Evolutionary conservation across 2,888 invertebrate genomes (phyloP).

Genomic region (Selenia dentaria): DNA sequence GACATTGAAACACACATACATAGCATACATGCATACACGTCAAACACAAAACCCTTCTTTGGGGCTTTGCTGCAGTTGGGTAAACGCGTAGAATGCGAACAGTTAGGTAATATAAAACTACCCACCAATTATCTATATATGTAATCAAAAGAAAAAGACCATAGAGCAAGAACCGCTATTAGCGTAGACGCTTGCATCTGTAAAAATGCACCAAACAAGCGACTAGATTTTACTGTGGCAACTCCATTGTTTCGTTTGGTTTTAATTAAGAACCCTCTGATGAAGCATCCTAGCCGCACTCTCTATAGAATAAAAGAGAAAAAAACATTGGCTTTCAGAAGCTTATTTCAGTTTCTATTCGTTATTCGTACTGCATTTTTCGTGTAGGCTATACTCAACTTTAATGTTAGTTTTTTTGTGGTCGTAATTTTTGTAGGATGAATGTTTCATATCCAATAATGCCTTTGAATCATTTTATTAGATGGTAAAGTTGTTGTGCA

Average conservation of each 20-base stretch:
- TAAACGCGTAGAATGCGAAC: too few species aligned
- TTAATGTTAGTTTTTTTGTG: too few species aligned
- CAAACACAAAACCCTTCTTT: too few species aligned
- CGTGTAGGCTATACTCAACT: too few species aligned
- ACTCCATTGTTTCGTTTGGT: conserved; percentile 51
- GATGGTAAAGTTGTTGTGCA: too few species aligned
- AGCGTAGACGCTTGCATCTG: conserved; percentile 38
- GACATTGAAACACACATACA: too few species aligned
- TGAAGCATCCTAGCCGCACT: conserved; percentile 50
- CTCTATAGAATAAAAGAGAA: conserved; percentile 41
- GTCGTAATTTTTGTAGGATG: too few species aligned
- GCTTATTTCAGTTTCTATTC: not conserved
- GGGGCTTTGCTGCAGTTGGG: too few species aligned
- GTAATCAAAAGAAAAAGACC: conserved; percentile 14
- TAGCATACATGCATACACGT: too few species aligned
- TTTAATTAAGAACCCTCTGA: conserved; percentile 59
- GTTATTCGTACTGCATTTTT: not conserved
- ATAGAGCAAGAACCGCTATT: conserved; percentile 25
- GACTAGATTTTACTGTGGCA: conserved; percentile 48
- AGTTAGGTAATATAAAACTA: conserved; percentile 3
- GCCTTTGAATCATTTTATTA: too few species aligned
- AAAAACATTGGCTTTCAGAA: conserved; percentile 13
- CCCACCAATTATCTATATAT: conserved; percentile 10
- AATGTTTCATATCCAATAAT: too few species aligned
- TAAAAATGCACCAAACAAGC: conserved; percentile 34